Base-by-base conservation (phyloP, 2,888 invertebrate genomes). In the Pristionchus fissidentatus region DNA sequence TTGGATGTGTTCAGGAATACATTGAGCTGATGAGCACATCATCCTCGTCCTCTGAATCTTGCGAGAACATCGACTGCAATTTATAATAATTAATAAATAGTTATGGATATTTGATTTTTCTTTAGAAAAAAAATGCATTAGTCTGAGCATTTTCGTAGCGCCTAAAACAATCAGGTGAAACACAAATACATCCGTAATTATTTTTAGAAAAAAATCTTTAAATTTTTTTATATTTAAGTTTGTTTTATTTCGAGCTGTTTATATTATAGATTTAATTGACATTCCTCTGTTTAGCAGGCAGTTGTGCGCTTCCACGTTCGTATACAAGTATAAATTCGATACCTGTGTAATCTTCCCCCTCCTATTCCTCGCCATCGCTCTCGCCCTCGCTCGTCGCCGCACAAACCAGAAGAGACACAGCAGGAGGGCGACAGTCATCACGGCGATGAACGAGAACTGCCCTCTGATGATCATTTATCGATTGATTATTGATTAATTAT, bases 21-120 rank as follows among this genome's bases (percentile, higher is more conserved):
- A 90, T 91, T 38, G 90, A 90, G 60, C 89, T 88, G 84, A 91
- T 90, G 29, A 91, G 87, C 81, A 91, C 86, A 81, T 91, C 91
- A 84, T 91, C 91, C 84, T 91, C 91, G 80, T 91, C 88, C n/a
- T 91, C 88, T 19, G 89, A 89, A 46, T 88, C 89, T 80, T 86
- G 84, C 43, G 86, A 83, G 84, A 84, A 79, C 83, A 83, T 83
- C n/a, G 83, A 83, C 83, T 83, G 83, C 32, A 83, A 83, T 35
- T 26, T 10, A 7, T 5, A 66, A 5, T 5, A 19, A 66, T 66
- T 32, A 66, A 35, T 10, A 66, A 26, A 57, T 57, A 57, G 8
- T 15, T 15, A 57, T 46, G 46, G 15, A 46, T 10, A 46, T 46
- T 7, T 46, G 15, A 46, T 10, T 46, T 46, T 46, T n/a, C n/a